A percentile compares a stretch with the other conserved stretches of the same genome.
phyloP scores from a whole-genome alignment of 2,113 vertebrate species.

The Hipposideros armiger region DNA sequence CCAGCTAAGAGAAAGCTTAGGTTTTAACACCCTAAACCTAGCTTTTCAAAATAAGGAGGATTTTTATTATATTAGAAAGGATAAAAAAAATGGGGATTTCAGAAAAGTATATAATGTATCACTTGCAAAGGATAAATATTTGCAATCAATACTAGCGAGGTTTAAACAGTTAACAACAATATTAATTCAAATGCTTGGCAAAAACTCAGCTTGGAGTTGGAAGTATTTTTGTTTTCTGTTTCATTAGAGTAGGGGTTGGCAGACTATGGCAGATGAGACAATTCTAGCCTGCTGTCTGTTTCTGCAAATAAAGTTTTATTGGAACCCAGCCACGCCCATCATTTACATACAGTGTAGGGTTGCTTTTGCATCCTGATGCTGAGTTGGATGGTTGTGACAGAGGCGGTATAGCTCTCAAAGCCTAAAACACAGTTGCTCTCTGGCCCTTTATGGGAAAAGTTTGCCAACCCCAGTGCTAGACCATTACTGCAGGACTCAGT shows the following conservation, averaged over 20 bases:
- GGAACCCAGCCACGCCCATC: rapidly evolving
- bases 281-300: neutral
- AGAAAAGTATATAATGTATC: neutral
- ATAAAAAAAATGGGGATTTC: neutral
- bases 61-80: neutral
- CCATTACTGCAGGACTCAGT: no score
- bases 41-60: neutral
- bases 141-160: neutral
- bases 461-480: neutral
- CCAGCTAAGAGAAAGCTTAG: neutral
- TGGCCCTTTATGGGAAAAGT: neutral
- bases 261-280: neutral
- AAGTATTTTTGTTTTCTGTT: neutral
- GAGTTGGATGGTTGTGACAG: rapidly evolving
- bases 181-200: neutral
- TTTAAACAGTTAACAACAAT: neutral
- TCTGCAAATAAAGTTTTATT: neutral
- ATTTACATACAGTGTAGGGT: rapidly evolving
- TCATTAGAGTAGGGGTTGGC: neutral
- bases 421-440: neutral
- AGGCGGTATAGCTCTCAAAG: neutral
- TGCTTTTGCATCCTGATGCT: rapidly evolving
- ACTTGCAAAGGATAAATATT: neutral
- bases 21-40: neutral
- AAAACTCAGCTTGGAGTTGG: neutral